Conservation (phyloP, 2,113 vertebrate genomes). For the Tapirus terrestris region DNA sequence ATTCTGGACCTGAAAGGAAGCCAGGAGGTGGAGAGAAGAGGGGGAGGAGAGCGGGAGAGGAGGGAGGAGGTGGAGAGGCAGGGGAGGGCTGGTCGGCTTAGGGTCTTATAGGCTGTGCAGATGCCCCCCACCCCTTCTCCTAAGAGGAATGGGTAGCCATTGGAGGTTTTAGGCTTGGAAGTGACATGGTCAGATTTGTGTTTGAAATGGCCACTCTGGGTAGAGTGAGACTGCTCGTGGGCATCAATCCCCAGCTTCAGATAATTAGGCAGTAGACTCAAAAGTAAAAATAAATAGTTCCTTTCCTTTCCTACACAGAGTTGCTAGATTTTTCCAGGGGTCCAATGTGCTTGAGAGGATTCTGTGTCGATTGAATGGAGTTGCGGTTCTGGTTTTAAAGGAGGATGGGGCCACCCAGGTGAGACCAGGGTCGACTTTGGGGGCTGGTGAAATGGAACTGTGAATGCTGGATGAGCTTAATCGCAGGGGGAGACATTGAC, state of each 20-base stretch:
- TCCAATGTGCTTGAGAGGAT: background rate
- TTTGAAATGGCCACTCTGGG: background rate
- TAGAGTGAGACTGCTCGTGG: background rate
- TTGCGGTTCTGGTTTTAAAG: background rate
- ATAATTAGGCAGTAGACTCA: background rate
- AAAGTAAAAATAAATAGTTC: background rate
- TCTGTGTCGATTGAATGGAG: background rate
- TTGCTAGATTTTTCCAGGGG: background rate
- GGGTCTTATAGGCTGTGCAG: accelerated
- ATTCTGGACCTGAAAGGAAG: background rate
- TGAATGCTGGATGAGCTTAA: background rate
- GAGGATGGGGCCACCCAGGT: background rate
- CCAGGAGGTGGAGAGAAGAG: background rate
- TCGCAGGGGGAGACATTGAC: accelerated
- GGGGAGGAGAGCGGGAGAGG: too few relatives aligned
- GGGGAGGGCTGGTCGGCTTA: too few relatives aligned
- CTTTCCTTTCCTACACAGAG: background rate
- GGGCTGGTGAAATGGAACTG: background rate
- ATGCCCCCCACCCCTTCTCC: too few relatives aligned
- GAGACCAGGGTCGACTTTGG: background rate
- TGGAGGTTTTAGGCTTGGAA: background rate
- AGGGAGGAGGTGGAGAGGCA: background rate
- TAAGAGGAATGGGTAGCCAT: accelerated
- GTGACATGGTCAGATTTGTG: background rate
- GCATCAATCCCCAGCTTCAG: background rate